These are phyloP conservation scores for Rotaria magnacalcarata DNA, from an alignment of 2,888 invertebrate species.

Conservation along the genomic window DNA sequence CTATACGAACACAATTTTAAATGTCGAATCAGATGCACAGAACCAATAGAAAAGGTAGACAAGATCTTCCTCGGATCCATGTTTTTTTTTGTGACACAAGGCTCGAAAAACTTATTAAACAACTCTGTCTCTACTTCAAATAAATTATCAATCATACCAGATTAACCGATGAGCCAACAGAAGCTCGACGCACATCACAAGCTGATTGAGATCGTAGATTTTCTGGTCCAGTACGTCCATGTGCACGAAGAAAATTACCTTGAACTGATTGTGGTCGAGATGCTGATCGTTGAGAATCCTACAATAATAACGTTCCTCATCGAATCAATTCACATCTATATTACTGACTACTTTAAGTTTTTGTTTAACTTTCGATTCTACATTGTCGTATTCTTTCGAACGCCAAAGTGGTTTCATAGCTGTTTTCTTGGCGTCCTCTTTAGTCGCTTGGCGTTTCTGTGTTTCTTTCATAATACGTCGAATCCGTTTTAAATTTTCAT, in stretches of 20 bases:
- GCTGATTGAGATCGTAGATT: slow-evolving; percentile 51
- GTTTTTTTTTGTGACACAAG: too few relatives aligned
- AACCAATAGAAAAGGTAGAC: too few relatives aligned
- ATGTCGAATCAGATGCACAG: too few relatives aligned
- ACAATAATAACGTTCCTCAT: background rate
- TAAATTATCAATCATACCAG: background rate
- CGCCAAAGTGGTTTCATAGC: slow-evolving; percentile 58
- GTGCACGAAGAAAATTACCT: slow-evolving; percentile 41
- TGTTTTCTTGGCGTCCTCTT: slow-evolving; percentile 49
- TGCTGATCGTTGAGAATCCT: background rate
- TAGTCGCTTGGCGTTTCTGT: slow-evolving; percentile 52
- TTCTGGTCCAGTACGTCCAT: slow-evolving; percentile 45
- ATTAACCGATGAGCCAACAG: slow-evolving; percentile 48
- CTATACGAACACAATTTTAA: background rate
- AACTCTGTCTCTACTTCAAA: too few relatives aligned
- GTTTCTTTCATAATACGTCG: slow-evolving; percentile 55
- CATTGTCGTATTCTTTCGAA: slow-evolving; percentile 55
- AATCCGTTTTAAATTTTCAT: slow-evolving; percentile 57
- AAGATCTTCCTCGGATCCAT: too few relatives aligned
- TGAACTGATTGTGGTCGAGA: slow-evolving; percentile 46
- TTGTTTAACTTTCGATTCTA: slow-evolving; percentile 54
- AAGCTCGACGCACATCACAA: slow-evolving; percentile 51
- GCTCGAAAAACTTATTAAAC: too few relatives aligned
- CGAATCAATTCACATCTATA: too few relatives aligned
- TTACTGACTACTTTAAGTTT: slow-evolving; percentile 49